Evolutionary conservation across 2,888 invertebrate species (phyloP).

Genomic region (Siphlonurus alternatus): DNA sequence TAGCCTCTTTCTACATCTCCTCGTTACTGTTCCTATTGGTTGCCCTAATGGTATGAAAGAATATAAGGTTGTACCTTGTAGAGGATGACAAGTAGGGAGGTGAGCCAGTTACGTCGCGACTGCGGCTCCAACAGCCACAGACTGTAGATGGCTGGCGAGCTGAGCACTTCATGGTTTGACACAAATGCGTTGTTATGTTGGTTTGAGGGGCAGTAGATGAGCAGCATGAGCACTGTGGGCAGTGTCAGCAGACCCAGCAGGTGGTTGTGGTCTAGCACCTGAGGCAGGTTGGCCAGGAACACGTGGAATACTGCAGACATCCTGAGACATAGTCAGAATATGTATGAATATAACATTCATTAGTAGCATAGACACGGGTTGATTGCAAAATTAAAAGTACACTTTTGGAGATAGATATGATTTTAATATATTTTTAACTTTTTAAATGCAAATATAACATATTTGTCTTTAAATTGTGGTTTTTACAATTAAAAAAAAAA

Average conservation of each 20-base stretch:
- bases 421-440: neutral
- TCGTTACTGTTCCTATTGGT: too few species aligned
- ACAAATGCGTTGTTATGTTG: constrained; percentile 24
- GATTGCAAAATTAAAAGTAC: neutral
- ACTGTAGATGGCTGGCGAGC: constrained; percentile 41
- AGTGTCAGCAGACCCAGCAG: constrained; percentile 79
- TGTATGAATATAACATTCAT: neutral
- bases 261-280: constrained; percentile 91
- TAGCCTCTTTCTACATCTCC: too few species aligned
- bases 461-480: neutral
- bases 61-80: too few species aligned
- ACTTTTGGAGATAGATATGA: neutral
- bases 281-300: constrained; percentile 83
- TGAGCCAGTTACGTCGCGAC: constrained; percentile 79
- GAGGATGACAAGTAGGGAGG: constrained; percentile 77
- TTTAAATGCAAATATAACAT: neutral
- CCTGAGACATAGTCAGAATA: constrained; percentile 30
- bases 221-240: constrained; percentile 60
- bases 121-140: constrained; percentile 78
- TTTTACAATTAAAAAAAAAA: neutral
- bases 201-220: constrained; percentile 72
- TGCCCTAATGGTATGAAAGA: too few species aligned
- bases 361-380: neutral
- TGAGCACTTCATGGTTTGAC: neutral
- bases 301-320: constrained; percentile 90